These are phyloP conservation scores for Cotesia congregata DNA, from an alignment of 2,888 invertebrate species.

Conservation along the genomic window DNA sequence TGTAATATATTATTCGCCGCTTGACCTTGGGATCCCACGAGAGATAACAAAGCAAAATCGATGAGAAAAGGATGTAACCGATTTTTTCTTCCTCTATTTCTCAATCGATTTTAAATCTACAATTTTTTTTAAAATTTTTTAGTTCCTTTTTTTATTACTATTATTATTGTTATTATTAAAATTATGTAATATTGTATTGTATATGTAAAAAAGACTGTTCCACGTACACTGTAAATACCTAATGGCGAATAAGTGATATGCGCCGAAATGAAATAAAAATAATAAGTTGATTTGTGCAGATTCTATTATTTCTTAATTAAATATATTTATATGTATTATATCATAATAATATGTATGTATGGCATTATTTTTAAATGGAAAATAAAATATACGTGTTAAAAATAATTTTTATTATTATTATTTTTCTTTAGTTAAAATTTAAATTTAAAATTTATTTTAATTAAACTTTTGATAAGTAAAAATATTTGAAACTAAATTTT, in stretches of 20 bases:
- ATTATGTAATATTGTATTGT: conserved; percentile 2
- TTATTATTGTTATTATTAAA: conserved; percentile 4
- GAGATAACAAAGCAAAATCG: conserved; percentile 15
- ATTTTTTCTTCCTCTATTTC: conserved; percentile 22
- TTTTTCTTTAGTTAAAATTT: conserved; percentile 3
- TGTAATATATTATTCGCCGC: neutral
- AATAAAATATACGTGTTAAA: conserved; percentile 68
- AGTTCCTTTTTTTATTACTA: neutral
- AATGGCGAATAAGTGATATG: conserved; percentile 59
- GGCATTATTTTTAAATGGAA: conserved; percentile 69
- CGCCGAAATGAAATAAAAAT: conserved; percentile 49
- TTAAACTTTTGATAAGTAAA: no score
- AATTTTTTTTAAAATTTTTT: neutral
- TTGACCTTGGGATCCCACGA: conserved; percentile 25
- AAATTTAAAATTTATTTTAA: neutral
- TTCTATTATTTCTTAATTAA: conserved; percentile 66
- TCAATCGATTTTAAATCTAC: neutral
- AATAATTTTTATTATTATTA: conserved; percentile 35
- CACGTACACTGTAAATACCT: conserved; percentile 59
- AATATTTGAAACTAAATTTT: no score
- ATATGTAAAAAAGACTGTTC: conserved; percentile 26
- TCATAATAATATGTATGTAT: conserved; percentile 52
- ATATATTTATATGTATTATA: conserved; percentile 40
- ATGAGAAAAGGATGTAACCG: neutral
- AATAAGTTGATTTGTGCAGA: conserved; percentile 68